These are phyloP conservation scores for Callipepla californica DNA, from an alignment of 2,113 vertebrate genomes.

Conservation along the genomic window DNA sequence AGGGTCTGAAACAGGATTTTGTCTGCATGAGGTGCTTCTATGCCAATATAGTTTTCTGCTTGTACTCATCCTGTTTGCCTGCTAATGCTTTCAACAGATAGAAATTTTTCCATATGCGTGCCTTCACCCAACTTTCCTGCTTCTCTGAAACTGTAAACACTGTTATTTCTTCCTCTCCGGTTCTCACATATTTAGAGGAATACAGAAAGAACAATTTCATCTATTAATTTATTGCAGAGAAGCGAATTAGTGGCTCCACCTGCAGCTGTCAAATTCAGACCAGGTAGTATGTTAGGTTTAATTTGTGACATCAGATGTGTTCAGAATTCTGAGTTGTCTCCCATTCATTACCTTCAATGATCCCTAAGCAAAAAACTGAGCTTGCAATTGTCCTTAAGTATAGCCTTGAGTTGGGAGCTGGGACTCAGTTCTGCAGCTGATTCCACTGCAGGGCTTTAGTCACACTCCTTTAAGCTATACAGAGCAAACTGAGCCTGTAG, in stretches of 20 bases:
- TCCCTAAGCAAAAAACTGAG: neutral
- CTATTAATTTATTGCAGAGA: neutral
- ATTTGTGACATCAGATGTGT: neutral
- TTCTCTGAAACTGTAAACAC: neutral
- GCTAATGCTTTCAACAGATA: neutral
- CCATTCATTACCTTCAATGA: neutral
- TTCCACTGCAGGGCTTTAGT: neutral
- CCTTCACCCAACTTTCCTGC: neutral
- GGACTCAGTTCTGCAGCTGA: neutral
- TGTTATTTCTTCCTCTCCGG: neutral
- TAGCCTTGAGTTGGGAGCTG: neutral
- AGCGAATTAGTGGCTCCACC: neutral
- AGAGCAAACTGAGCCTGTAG: neutral
- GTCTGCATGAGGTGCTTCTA: neutral
- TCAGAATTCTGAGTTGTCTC: neutral
- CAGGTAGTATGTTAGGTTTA: neutral
- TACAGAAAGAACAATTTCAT: neutral
- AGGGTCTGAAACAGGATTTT: fast-evolving
- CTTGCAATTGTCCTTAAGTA: neutral
- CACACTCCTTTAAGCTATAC: neutral
- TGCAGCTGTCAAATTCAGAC: neutral
- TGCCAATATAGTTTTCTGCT: neutral
- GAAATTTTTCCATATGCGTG: neutral
- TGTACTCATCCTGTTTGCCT: neutral
- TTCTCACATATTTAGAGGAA: neutral